A percentile compares a stretch with the other conserved stretches of the same genome.
Conservation (phyloP, 2,888 invertebrate species). For the Callinectes sapidus region DNA sequence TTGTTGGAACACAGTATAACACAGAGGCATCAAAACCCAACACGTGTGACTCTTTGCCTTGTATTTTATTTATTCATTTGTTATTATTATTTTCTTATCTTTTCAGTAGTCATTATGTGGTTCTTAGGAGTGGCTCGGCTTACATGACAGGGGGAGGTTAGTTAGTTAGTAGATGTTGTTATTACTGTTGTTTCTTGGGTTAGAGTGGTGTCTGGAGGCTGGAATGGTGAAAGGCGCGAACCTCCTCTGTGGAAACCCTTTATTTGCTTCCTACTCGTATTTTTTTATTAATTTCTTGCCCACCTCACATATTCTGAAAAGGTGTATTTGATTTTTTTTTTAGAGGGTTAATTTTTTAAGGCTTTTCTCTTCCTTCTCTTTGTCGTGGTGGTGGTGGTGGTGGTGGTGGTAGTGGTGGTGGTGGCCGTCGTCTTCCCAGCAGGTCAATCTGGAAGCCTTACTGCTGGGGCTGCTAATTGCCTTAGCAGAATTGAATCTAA, state of each 20-base stretch:
- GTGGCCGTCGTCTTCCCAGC: neutral
- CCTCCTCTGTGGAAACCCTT: neutral
- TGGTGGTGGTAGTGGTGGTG: neutral
- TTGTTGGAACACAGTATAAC: neutral
- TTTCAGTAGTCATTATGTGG: neutral
- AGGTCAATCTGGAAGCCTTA: conserved; percentile 3
- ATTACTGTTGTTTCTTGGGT: neutral
- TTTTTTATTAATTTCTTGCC: neutral
- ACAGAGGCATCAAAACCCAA: neutral
- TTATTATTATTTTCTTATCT: neutral
- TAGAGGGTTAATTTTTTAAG: neutral
- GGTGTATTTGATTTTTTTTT: neutral
- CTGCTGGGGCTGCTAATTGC: neutral
- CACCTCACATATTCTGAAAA: neutral
- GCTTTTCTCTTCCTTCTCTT: neutral
- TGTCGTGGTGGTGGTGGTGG: neutral
- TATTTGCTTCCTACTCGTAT: neutral
- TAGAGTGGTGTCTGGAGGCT: neutral
- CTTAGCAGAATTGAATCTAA: conserved; percentile 19
- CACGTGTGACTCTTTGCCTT: neutral
- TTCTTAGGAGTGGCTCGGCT: neutral
- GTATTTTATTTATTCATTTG: neutral
- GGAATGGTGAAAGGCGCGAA: neutral
- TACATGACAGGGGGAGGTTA: neutral
- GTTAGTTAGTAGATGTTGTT: neutral